These are phyloP conservation scores for Austrolebias charrua DNA, from an alignment of 2,797 vertebrate species.

Conservation along the genomic window DNA sequence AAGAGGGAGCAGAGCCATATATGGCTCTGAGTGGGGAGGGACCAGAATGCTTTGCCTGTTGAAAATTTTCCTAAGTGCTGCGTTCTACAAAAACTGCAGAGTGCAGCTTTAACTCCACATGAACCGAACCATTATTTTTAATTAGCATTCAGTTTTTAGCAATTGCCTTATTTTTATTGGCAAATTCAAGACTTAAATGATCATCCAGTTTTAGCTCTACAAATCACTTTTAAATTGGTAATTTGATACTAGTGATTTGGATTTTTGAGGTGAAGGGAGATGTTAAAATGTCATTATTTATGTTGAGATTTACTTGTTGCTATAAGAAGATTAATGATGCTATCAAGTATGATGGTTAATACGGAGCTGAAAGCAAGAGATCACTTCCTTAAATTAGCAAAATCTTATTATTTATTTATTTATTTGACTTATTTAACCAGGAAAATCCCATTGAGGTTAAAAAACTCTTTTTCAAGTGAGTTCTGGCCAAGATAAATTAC, in stretches of 20 bases:
- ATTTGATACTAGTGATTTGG: too few species aligned
- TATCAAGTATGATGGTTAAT: slow-evolving; percentile 1
- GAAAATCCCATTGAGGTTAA: too few species aligned
- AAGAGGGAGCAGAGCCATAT: too few species aligned
- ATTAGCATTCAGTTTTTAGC: background rate
- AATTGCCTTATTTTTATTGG: background rate
- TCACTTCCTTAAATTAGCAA: slow-evolving; percentile 7
- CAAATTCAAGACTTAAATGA: background rate
- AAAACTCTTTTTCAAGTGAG: too few species aligned
- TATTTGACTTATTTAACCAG: too few species aligned
- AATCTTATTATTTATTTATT: background rate
- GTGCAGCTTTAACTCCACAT: background rate
- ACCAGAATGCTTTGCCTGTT: too few species aligned
- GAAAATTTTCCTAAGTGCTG: too few species aligned
- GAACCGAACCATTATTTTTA: background rate
- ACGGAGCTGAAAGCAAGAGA: background rate
- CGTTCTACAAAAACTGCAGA: too few species aligned
- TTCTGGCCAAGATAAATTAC: too few species aligned
- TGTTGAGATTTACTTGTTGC: background rate
- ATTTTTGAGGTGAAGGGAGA: too few species aligned
- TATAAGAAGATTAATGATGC: background rate
- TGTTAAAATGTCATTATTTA: background rate
- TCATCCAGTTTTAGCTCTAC: background rate
- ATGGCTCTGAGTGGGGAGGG: too few species aligned
- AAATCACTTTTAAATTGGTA: background rate